Base-by-base conservation (phyloP, 2,113 vertebrate genomes). In the Scopus umbretta region DNA sequence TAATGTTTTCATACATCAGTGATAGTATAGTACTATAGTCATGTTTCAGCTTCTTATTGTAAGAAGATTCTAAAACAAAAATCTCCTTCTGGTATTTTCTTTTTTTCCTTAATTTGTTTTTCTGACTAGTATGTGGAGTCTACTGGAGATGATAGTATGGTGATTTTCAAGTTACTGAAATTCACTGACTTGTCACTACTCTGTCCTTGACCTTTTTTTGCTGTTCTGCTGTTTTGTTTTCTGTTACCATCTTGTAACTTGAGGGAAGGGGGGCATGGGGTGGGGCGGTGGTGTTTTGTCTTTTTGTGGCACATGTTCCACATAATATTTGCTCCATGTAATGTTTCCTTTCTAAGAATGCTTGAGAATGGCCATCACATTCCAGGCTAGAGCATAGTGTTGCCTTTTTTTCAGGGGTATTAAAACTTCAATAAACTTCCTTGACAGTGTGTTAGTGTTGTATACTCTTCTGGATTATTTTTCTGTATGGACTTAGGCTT, bases 381-480 rank as follows among this genome's bases (percentile, higher is more conserved):
- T 91, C 23, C 14, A 45, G 49, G 11, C 21, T 47, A 11, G 49
- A 65, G 25, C 5, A 5, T 3, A 20, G 17, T 16, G 25, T 80
- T 79, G 13, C 13, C 6, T 52, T 87, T 58, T 58, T 78, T 82
- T 30, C 18, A 56, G 21, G 5, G 2, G 3, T 85, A 32, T 58
- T 91, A 76, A 79, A 83, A 67, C 6, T 36, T 81, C 49, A 79
- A 56, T 91, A 84, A 87, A 56, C 20, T 32, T 70, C 10, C 13
- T 68, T 75, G 49, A 21, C 26, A 13, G 0, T 34, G 5, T 47
- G 23, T 56, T 86, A 43, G 42, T 0, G 1, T 62, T 80, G 70
- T 29, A 0, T 34, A 5, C 4, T 0, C 5, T 56, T 66, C 50
- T 73, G 34, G 27, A 25, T 36, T 4, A 0, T 2, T 80, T 43